Evolutionary conservation across 1,140 invertebrate genomes (phyloP), one percentile per base, ranked within the genome.

Genomic region (Hyles vespertilio): DNA sequence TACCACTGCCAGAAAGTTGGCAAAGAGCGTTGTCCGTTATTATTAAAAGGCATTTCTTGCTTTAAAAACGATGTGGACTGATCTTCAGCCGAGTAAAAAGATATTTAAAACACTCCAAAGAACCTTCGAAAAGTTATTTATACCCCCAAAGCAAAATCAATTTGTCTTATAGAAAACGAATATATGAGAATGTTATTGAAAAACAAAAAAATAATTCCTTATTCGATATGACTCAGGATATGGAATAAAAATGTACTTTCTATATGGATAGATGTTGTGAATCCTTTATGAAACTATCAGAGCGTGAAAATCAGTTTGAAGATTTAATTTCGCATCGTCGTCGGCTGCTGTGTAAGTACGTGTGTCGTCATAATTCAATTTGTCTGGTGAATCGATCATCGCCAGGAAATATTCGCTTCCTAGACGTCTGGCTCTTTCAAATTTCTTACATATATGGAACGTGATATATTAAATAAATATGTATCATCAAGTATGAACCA

Each of bases 381-480:
- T 62, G 67, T 69, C 64, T 67, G 61, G 60, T 63, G 64, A 69
- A 75, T 64, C 65, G 65, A 72, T 74, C 65, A 68, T 43, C 55
- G 59, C 40, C 62, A 66, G 69, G 72, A 71, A 71, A 74, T 67
- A 56, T 67, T 50, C 59, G 63, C 67, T 70, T 73, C 63, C 68
- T 65, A 58, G 63, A 59, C 50, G 56, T 59, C 54, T 54, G 45
- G 32, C 50, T 59, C 54, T 54, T 54, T 50, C 11, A 51, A 45
- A 56, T 36, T 32, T n/a, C 48, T 3, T n/a, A 22, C 33, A 40
- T 51, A 50, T 12, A 61, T 49, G 45, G 4, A 11, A 56, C n/a
- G n/a, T 51, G 34, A 51, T n/a, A 22, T 22, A 22, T 22, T 22
- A 40, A 40, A 40, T 40, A 40, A 40, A 40, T 40, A 40, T 7